These are phyloP conservation scores for Dreissena polymorpha DNA, from an alignment of 1,140 invertebrate genomes.

Conservation along the genomic window DNA sequence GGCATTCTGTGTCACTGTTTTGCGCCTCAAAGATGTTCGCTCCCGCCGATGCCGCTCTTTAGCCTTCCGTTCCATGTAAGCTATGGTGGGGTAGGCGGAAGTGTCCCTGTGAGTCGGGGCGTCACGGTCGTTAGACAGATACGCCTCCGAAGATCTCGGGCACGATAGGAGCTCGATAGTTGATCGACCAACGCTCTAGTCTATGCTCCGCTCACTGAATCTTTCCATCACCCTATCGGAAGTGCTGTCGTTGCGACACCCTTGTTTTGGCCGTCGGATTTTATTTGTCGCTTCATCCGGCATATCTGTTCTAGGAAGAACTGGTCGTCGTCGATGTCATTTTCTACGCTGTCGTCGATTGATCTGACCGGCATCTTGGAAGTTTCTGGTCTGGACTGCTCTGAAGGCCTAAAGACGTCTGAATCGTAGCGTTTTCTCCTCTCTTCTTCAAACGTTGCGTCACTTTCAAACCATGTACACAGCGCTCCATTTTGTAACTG, in stretches of 20 bases:
- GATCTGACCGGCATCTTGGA: too few relatives aligned
- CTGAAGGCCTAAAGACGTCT: too few relatives aligned
- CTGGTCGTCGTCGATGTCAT: constrained; percentile 47
- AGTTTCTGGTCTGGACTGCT: too few relatives aligned
- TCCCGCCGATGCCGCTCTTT: too few relatives aligned
- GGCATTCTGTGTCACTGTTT: too few relatives aligned
- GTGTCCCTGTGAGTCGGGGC: constrained; percentile 15
- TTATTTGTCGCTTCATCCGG: constrained; percentile 38
- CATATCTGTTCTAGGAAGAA: constrained; percentile 42
- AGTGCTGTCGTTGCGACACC: constrained; percentile 18
- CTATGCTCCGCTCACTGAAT: neutral
- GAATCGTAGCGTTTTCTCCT: too few relatives aligned
- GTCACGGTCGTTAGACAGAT: constrained; percentile 24
- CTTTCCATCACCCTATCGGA: constrained; percentile 14
- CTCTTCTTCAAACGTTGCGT: too few relatives aligned
- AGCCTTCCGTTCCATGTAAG: too few relatives aligned
- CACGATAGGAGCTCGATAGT: neutral
- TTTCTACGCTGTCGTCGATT: constrained; percentile 11
- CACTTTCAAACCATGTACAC: too few relatives aligned
- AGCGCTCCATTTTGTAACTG: too few relatives aligned
- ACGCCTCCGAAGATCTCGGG: constrained; percentile 9
- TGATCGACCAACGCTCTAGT: constrained; percentile 4
- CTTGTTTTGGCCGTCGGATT: constrained; percentile 24
- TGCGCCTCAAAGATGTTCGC: too few relatives aligned
- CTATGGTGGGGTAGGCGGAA: neutral